Percentiles rank a stretch among this genome's conserved stretches.
Conservation (phyloP, 2,113 vertebrate genomes). For the Dasypus novemcinctus region DNA sequence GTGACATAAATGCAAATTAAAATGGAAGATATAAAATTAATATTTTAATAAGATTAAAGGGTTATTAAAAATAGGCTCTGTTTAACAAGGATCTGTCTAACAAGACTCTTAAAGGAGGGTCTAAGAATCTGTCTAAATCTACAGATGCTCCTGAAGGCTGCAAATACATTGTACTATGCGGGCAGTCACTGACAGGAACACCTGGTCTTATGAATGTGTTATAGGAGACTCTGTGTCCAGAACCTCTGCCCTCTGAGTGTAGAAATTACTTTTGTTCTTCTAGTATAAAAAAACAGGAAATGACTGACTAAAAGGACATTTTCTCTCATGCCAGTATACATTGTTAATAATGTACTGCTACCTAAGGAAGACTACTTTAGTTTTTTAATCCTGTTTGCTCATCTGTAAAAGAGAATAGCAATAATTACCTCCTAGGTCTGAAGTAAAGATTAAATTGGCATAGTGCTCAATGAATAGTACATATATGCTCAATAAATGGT, state of each 20-base stretch:
- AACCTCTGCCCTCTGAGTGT: neutral
- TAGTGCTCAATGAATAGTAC: neutral
- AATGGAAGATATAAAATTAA: neutral
- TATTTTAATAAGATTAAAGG: conserved; percentile 58
- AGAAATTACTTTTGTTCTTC: neutral
- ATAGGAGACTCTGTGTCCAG: neutral
- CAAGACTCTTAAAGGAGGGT: neutral
- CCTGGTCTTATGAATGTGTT: fast-evolving
- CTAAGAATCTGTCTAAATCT: neutral
- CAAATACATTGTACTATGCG: too few relatives aligned
- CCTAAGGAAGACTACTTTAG: neutral
- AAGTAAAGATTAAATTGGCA: neutral
- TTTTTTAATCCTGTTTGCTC: neutral
- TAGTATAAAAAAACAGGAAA: neutral
- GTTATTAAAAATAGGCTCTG: conserved; percentile 51
- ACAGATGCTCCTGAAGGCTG: neutral
- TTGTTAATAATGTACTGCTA: neutral
- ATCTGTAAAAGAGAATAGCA: neutral
- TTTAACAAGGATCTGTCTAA: neutral
- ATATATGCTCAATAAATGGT: neutral
- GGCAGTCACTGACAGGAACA: neutral
- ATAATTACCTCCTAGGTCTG: neutral
- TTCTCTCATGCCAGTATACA: neutral
- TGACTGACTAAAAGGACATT: neutral
- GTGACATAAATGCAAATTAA: conserved; percentile 43